Evolutionary conservation across 2,797 vertebrate species (phyloP).

Genomic region (Molossus molossus): DNA sequence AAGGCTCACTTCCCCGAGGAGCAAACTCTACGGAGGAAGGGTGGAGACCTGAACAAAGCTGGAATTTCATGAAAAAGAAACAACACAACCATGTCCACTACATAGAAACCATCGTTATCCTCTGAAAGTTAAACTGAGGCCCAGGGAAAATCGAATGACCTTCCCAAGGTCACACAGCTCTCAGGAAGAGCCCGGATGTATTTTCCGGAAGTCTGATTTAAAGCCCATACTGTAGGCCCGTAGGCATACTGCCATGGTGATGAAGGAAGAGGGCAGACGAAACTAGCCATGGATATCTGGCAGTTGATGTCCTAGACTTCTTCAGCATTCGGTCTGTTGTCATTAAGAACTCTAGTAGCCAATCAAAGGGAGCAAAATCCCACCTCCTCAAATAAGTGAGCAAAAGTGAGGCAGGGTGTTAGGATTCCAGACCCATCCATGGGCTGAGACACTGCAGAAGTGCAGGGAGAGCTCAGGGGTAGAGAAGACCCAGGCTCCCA

Average conservation of each 20-base stretch:
- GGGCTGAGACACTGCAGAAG: background rate
- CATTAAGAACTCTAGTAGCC: background rate
- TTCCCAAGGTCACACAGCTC: background rate
- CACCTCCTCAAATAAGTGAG: background rate
- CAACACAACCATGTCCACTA: background rate
- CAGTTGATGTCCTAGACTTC: background rate
- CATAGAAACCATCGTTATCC: background rate
- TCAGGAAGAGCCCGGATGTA: background rate
- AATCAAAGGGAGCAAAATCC: background rate
- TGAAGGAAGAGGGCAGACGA: background rate
- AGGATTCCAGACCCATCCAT: background rate
- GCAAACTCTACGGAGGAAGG: background rate
- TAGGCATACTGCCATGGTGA: background rate
- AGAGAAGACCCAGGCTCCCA: background rate
- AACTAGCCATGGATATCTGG: background rate
- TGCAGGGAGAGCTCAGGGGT: background rate
- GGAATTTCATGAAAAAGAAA: background rate
- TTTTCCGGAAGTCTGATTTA: background rate
- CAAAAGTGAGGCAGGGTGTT: background rate
- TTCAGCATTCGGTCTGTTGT: background rate
- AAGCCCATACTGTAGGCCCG: background rate
- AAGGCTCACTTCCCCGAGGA: background rate
- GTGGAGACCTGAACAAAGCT: background rate
- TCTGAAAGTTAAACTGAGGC: background rate
- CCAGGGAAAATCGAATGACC: background rate